Evolutionary conservation across 2,797 vertebrate genomes (phyloP).

Genomic region (Sandelia bainsii): DNA sequence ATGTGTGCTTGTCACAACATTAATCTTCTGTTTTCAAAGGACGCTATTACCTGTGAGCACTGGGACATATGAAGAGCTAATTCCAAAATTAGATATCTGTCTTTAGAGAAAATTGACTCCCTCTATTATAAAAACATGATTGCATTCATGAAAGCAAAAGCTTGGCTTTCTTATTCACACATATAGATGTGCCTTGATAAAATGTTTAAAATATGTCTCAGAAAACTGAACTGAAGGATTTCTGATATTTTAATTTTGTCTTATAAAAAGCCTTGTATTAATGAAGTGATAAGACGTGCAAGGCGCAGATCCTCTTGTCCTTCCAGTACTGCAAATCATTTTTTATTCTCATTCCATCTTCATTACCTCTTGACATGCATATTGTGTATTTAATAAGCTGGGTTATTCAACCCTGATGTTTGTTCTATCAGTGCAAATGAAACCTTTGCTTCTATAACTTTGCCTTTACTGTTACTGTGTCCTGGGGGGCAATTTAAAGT

Average conservation of each 20-base stretch:
- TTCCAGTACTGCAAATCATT: slow-evolving; percentile 31
- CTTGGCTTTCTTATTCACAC: background rate
- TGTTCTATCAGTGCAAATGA: slow-evolving; percentile 67
- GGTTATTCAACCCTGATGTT: slow-evolving; percentile 71
- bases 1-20: slow-evolving; percentile 37
- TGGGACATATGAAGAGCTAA: slow-evolving; percentile 43
- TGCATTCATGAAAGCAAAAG: slow-evolving; percentile 20
- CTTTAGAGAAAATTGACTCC: slow-evolving; percentile 32
- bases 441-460: slow-evolving; percentile 61
- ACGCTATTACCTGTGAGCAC: slow-evolving; percentile 52
- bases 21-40: slow-evolving; percentile 52
- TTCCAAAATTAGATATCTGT: slow-evolving; percentile 47
- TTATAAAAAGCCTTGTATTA: slow-evolving; percentile 22
- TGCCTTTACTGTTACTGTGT: slow-evolving; percentile 56
- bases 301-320: slow-evolving; percentile 39
- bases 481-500: slow-evolving; percentile 49
- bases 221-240: slow-evolving; percentile 12
- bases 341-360: slow-evolving; percentile 57
- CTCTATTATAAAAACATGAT: slow-evolving; percentile 9
- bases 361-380: slow-evolving; percentile 60
- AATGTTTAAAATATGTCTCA: slow-evolving; percentile 10
- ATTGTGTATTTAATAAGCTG: slow-evolving; percentile 69
- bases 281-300: slow-evolving; percentile 35
- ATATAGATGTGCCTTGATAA: background rate
- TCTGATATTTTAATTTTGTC: slow-evolving; percentile 21